Evolutionary conservation across 2,888 invertebrate genomes (phyloP), one percentile per base, ranked within the genome.

Genomic region (Phania funesta): DNA sequence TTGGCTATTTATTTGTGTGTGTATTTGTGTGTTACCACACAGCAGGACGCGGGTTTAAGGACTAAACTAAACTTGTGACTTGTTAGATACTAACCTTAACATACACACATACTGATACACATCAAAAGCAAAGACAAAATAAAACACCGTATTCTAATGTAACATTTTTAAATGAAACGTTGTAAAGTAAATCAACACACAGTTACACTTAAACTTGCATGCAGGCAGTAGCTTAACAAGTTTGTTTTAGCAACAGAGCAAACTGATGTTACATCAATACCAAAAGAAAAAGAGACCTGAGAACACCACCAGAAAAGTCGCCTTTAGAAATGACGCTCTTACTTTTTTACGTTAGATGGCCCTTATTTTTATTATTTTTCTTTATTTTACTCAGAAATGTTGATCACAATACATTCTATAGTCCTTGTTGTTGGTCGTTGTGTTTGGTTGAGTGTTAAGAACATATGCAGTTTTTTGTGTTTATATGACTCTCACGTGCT

Each of bases 11-110:
- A 26, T 62, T 62, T 62, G 77, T 73, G 67, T 87, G 85, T 86
- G 87, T 62, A 54, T 62, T 68, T 73, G 67, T 87, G 85, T 86
- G 87, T 86, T 88, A 85, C 80, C 81, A 81, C 84, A 85, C 85
- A 75, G 79, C 85, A 86, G 85, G 85, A 85, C 85, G 83, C 75
- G 83, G 85, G 41, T 83, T 84, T 84, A 84, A 85, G 84, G 83
- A 86, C 86, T 86, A 85, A 86, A 84, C 84, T 83, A 84, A 84
- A 85, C 80, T 83, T 83, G 74, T 71, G 80, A 83, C 68, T 65
- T 71, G 82, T 70, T 50, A 65, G 77, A 74, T 74, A 70, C 82
- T 75, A 82, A 82, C 75, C 70, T 78, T 70, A 56, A 54, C 64
- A 62, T 26, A 52, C 18, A 77, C 58, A 65, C 22, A 50, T 35